These are phyloP conservation scores for Mercenaria mercenaria DNA, from an alignment of 1,140 invertebrate species.

Conservation along the genomic window DNA sequence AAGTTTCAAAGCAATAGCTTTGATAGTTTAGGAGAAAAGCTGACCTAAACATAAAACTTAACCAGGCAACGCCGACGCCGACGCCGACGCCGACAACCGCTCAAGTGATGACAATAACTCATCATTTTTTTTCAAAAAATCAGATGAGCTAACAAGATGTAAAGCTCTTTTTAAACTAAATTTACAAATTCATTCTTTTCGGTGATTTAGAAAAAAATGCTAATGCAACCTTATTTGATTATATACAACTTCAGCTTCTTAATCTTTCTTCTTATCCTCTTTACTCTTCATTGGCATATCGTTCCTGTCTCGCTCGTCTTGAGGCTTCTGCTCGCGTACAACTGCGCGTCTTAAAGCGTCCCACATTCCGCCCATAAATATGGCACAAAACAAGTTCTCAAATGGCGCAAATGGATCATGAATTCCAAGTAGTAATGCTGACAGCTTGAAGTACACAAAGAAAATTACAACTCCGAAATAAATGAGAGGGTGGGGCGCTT, in stretches of 20 bases:
- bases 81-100: too few relatives aligned
- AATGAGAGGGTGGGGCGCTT: slow-evolving; percentile 97
- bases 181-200: too few relatives aligned
- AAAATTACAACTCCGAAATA: slow-evolving; percentile 99
- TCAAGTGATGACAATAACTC: too few relatives aligned
- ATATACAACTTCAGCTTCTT: neutral
- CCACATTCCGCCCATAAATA: slow-evolving; percentile 99
- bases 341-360: slow-evolving; percentile 91
- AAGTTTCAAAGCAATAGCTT: too few relatives aligned
- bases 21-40: too few relatives aligned
- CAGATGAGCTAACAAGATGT: too few relatives aligned
- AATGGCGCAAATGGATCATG: slow-evolving; percentile 99
- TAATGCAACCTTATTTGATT: neutral
- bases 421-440: slow-evolving; percentile 97
- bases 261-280: slow-evolving; percentile 85
- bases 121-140: too few relatives aligned
- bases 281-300: slow-evolving; percentile 80
- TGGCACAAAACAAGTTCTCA: slow-evolving; percentile 98
- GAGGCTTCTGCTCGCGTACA: slow-evolving; percentile 74
- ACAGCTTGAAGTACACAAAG: slow-evolving; percentile 99
- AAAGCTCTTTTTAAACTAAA: too few relatives aligned
- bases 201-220: too few relatives aligned
- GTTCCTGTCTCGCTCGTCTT: slow-evolving; percentile 76
- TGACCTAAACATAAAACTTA: too few relatives aligned
- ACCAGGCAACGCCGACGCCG: too few relatives aligned